Evolutionary conservation across 2,888 invertebrate genomes (phyloP).

Genomic region (Schizotus pectinicornis): DNA sequence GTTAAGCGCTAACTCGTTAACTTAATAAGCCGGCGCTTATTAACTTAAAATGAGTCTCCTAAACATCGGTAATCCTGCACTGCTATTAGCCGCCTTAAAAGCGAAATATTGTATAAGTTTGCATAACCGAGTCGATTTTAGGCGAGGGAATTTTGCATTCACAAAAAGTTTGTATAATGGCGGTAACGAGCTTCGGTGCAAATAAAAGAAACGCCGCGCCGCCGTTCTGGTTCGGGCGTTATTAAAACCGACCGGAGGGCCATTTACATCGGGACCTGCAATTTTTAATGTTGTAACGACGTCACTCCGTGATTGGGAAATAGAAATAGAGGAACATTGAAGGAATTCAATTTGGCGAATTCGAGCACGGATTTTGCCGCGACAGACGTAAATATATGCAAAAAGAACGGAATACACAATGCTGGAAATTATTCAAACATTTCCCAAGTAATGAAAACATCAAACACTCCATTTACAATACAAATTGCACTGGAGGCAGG

Average conservation of each 20-base stretch:
- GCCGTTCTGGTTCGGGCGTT: background rate
- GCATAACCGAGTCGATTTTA: background rate
- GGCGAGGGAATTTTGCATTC: background rate
- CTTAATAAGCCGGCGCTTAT: conserved; percentile 25
- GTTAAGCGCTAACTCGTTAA: conserved; percentile 2
- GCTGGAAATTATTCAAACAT: conserved; percentile 25
- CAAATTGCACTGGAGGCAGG: conserved; percentile 24
- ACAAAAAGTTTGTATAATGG: conserved; percentile 9
- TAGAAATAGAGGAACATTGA: conserved; percentile 6
- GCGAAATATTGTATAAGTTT: conserved; percentile 7
- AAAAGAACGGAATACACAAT: conserved; percentile 1
- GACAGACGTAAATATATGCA: conserved; percentile 1
- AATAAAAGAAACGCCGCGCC: background rate
- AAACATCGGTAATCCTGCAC: conserved; percentile 18
- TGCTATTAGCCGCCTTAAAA: conserved; percentile 9
- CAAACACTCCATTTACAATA: conserved; percentile 32
- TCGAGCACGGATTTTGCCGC: conserved; percentile 8
- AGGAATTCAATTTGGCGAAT: conserved; percentile 7
- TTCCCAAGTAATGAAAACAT: conserved; percentile 28
- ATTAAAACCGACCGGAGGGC: conserved; percentile 3
- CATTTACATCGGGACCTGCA: conserved; percentile 2
- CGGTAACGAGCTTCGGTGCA: conserved; percentile 9
- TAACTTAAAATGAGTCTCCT: conserved; percentile 22
- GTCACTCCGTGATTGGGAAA: conserved; percentile 1
- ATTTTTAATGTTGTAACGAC: background rate